These are phyloP conservation scores for Campoplex capitator DNA, from an alignment of 2,888 invertebrate genomes.

Conservation along the genomic window DNA sequence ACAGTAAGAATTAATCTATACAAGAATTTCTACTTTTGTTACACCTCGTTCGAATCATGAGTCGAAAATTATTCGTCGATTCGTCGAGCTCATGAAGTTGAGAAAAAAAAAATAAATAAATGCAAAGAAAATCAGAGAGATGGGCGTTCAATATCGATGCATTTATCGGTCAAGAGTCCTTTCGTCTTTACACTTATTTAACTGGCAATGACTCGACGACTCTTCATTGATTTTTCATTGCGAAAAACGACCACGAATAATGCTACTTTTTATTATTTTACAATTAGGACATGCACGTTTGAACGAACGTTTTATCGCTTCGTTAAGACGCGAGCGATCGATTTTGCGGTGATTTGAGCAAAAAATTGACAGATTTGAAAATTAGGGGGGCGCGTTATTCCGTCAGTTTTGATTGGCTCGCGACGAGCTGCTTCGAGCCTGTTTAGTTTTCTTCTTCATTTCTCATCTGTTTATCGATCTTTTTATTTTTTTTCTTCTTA, in stretches of 20 bases:
- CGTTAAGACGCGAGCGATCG: neutral
- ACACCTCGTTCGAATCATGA: neutral
- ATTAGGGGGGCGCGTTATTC: neutral
- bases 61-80: neutral
- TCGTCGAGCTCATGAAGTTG: neutral
- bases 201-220: neutral
- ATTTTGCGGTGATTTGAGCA: neutral
- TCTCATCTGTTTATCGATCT: neutral
- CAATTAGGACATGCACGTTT: constrained; percentile 12
- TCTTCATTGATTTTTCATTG: neutral
- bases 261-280: neutral
- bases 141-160: neutral
- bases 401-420: neutral
- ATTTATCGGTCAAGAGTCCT: neutral
- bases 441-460: neutral
- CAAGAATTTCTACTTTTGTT: neutral
- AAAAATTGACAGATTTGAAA: neutral
- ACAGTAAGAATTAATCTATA: neutral
- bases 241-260: neutral
- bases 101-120: neutral
- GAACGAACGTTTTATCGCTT: neutral
- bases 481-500: neutral
- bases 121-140: neutral
- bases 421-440: neutral
- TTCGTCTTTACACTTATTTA: neutral